Evolutionary conservation across 2,797 vertebrate species (phyloP), one percentile per base, ranked within the genome.

Genomic region (Myotis daubentonii): DNA sequence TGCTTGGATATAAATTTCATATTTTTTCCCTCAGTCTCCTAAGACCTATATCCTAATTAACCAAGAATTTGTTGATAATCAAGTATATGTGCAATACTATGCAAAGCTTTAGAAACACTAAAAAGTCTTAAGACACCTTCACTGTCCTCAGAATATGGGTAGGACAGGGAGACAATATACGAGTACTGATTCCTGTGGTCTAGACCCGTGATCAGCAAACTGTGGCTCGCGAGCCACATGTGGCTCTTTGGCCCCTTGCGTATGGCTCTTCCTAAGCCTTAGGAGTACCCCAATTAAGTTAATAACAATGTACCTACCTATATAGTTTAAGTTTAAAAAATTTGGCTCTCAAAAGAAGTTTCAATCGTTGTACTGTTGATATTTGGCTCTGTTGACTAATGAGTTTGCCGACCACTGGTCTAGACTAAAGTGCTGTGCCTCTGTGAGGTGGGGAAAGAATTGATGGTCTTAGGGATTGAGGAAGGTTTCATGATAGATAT

Each of bases 1-100:
- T 62, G 36, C 44, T 88, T 89, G 22, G n/a, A 81, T 76, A 62
- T 85, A 84, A 75, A 86, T 81, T 93, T 93, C 11, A 33, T 76
- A 22, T 68, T 19, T 76, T 88, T 60, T 71, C 33, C 55, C 22
- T 90, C 23, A 22, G 62, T 28, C 6, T 90, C 49, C 22, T 72
- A 74, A 66, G n/a, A 66, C 36, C 33, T 76, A 4, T 85, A 15
- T 22, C 3, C 38, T 80, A 81, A 55, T 65, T 81, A 55, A 65
- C 86, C 70, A 92, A 82, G 30, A 94, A 75, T 89, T 72, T 71
- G 33, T 53, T 30, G 51, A 68, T 11, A 72, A n/a, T 70, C 30
- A 41, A 57, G 38, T 75, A 33, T 72, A 44, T 33, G 12, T 53
- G 13, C 30, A 71, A 8, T 23, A 55, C 25, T 76, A 36, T 80